phyloP scores from a whole-genome alignment of 2,113 vertebrate genomes.

The Thalassarche chlororhynchos region DNA sequence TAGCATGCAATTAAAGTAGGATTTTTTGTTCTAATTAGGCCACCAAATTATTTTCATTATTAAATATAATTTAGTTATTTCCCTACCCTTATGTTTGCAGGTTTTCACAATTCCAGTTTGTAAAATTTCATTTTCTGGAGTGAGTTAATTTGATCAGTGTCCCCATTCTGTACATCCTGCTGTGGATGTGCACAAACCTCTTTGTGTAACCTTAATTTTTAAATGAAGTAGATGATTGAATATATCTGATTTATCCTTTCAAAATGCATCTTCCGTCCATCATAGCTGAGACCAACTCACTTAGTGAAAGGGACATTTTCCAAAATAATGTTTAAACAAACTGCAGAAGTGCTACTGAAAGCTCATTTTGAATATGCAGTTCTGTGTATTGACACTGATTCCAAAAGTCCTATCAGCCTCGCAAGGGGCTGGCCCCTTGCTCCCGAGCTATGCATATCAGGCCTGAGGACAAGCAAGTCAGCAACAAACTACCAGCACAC shows the following conservation, averaged over 20 bases:
- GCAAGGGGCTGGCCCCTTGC: too few species aligned
- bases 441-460: fast-evolving
- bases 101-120: background rate
- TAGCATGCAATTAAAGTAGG: background rate
- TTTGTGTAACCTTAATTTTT: background rate
- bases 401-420: background rate
- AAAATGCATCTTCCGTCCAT: background rate
- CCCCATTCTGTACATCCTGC: background rate
- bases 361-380: background rate
- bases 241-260: background rate
- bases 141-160: background rate
- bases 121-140: background rate
- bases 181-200: background rate
- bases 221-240: background rate
- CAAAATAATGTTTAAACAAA: background rate
- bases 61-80: background rate
- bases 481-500: background rate
- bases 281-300: background rate
- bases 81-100: background rate
- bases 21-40: background rate
- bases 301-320: background rate
- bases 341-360: background rate
- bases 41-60: background rate
- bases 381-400: background rate
- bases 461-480: background rate